These are phyloP conservation scores for Eumeta japonica DNA, from an alignment of 1,140 invertebrate species.

Conservation along the genomic window DNA sequence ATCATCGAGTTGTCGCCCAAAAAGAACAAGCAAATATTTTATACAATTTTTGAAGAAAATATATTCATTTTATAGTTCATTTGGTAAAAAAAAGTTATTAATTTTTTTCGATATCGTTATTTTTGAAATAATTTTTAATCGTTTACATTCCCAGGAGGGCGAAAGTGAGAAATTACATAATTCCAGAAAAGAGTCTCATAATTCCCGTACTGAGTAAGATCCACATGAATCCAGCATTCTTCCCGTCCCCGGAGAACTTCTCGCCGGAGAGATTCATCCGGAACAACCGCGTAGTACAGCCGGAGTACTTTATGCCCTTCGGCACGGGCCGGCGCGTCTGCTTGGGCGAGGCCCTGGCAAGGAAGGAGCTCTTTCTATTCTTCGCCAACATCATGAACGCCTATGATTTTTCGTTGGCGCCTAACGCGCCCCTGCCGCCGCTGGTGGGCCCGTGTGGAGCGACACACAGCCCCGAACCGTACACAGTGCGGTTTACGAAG, in stretches of 20 bases:
- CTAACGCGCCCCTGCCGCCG: conserved; percentile 65
- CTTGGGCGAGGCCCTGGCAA: conserved; percentile 79
- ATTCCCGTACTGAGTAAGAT: conserved; percentile 78
- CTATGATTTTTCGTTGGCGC: conserved; percentile 68
- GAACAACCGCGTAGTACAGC: conserved; percentile 67
- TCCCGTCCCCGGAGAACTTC: conserved; percentile 77
- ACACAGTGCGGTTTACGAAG: conserved; percentile 60
- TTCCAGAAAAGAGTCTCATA: conserved; percentile 74
- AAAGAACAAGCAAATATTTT: too few relatives aligned
- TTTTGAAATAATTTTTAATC: conserved; percentile 12
- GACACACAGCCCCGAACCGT: conserved; percentile 69
- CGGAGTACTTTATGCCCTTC: conserved; percentile 82
- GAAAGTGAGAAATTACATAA: conserved; percentile 66
- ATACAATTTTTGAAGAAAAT: too few relatives aligned
- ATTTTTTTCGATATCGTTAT: neutral
- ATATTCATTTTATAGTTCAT: too few relatives aligned
- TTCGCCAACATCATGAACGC: conserved; percentile 76
- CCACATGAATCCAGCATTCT: conserved; percentile 77
- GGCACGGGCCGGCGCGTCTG: conserved; percentile 82
- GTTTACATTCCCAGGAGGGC: conserved; percentile 67
- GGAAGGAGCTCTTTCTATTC: conserved; percentile 84
- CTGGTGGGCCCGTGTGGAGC: conserved; percentile 67
- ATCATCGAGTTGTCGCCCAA: too few relatives aligned
- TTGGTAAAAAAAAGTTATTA: neutral
- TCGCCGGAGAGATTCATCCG: conserved; percentile 74